Conservation (phyloP, 2,888 invertebrate genomes). For the Heteropelma amictum region DNA sequence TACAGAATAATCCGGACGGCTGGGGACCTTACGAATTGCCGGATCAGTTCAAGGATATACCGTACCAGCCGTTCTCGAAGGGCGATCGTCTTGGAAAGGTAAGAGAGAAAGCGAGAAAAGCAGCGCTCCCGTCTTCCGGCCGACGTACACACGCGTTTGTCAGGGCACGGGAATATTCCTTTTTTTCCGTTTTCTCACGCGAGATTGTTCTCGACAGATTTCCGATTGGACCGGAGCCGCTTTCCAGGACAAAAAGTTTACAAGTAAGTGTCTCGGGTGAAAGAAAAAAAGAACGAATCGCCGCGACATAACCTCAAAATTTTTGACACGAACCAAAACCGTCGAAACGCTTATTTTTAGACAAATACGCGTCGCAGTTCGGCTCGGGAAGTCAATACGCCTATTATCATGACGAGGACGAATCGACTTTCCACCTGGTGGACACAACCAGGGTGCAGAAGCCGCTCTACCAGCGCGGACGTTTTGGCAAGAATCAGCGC, state of each 20-base stretch:
- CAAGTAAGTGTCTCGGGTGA: slow-evolving; percentile 87
- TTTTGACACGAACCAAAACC: background rate
- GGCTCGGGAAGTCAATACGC: slow-evolving; percentile 98
- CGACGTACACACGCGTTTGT: background rate
- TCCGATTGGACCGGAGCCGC: slow-evolving; percentile 98
- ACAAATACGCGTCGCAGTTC: slow-evolving; percentile 94
- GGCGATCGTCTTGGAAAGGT: slow-evolving; percentile 99
- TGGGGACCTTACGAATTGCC: slow-evolving; percentile 99
- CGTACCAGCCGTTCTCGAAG: slow-evolving; percentile 99
- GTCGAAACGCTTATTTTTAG: slow-evolving; percentile 76
- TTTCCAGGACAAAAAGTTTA: slow-evolving; percentile 95
- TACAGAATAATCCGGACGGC: slow-evolving; percentile 92
- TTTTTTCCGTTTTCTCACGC: too few species aligned
- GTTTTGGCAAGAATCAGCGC: slow-evolving; percentile 87
- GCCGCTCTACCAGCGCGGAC: slow-evolving; percentile 94
- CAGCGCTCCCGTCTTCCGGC: too few species aligned
- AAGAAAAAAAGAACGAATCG: background rate
- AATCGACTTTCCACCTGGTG: slow-evolving; percentile 98
- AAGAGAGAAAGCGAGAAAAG: too few species aligned
- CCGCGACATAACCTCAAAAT: slow-evolving; percentile 52
- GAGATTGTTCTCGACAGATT: slow-evolving; percentile 78
- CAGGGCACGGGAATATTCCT: too few species aligned
- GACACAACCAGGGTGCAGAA: slow-evolving; percentile 94
- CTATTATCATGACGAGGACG: slow-evolving; percentile 99
- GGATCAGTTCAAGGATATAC: slow-evolving; percentile 96